Evolutionary conservation across 2,888 invertebrate species (phyloP).

Genomic region (Iselma pallidipennis): DNA sequence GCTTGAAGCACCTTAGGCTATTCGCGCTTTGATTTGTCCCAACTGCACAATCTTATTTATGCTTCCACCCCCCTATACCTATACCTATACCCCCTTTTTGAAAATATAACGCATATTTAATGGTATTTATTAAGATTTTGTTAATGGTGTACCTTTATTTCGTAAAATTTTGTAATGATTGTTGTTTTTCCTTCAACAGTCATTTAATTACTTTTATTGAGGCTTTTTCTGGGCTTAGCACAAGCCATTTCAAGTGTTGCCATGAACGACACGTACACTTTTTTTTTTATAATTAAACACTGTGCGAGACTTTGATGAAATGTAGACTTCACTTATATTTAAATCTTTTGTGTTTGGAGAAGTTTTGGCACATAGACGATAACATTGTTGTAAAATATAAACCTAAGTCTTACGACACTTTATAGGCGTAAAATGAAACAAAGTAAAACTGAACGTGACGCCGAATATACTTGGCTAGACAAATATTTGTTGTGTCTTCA

Average conservation of each 20-base stretch:
- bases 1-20: conserved; percentile 53
- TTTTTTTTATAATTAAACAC: neutral
- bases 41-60: conserved; percentile 54
- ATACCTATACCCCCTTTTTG: no score
- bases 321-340: neutral
- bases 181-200: neutral
- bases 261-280: neutral
- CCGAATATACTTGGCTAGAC: conserved; percentile 53
- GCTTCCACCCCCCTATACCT: conserved; percentile 40
- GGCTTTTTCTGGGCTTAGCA: conserved; percentile 10
- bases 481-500: conserved; percentile 55
- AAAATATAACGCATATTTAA: no score
- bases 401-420: conserved; percentile 46
- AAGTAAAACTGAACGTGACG: conserved; percentile 56
- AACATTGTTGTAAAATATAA: conserved; percentile 39
- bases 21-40: conserved; percentile 52
- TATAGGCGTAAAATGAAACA: conserved; percentile 53
- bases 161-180: no score
- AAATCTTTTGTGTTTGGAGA: neutral
- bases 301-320: neutral
- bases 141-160: no score
- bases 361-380: neutral
- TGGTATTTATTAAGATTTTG: no score
- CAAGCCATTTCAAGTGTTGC: neutral
- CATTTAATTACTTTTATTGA: conserved; percentile 9